phyloP scores from a whole-genome alignment of 2,797 vertebrate species.

The Sebastiscus tertius region DNA sequence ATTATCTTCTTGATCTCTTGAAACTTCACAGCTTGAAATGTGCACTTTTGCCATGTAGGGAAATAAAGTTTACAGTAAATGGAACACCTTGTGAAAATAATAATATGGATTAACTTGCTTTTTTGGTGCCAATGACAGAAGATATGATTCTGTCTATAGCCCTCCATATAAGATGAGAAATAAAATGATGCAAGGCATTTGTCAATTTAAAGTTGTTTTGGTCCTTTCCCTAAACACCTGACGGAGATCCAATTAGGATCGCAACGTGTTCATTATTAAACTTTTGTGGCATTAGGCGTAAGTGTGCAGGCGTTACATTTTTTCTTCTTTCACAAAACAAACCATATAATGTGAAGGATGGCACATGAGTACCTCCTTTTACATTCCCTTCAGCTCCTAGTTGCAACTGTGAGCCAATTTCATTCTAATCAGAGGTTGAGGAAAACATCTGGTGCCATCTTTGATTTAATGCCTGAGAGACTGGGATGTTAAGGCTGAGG shows the following conservation, averaged over 20 bases:
- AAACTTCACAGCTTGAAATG: background rate
- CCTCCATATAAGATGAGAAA: background rate
- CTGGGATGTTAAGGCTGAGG: background rate
- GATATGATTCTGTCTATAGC: background rate
- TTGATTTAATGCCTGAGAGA: background rate
- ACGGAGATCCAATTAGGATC: too few species aligned
- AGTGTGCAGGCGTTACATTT: too few species aligned
- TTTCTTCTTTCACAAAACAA: background rate
- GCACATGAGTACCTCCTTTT: background rate
- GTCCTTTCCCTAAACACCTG: background rate
- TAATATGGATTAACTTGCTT: background rate
- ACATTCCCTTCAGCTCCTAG: background rate
- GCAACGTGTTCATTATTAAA: too few species aligned
- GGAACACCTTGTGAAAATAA: background rate
- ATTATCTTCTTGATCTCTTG: too few species aligned
- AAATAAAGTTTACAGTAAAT: background rate
- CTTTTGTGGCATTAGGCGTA: too few species aligned
- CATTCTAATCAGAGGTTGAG: background rate
- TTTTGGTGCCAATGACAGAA: background rate
- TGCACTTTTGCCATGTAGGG: background rate
- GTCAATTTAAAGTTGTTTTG: background rate
- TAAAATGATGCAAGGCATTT: background rate
- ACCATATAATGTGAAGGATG: background rate
- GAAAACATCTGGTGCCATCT: background rate
- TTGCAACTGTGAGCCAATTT: background rate